A percentile compares a stretch with the other conserved stretches of the same genome.
Conservation (phyloP, 2,113 vertebrate genomes). For the Antechinus stuartii region DNA sequence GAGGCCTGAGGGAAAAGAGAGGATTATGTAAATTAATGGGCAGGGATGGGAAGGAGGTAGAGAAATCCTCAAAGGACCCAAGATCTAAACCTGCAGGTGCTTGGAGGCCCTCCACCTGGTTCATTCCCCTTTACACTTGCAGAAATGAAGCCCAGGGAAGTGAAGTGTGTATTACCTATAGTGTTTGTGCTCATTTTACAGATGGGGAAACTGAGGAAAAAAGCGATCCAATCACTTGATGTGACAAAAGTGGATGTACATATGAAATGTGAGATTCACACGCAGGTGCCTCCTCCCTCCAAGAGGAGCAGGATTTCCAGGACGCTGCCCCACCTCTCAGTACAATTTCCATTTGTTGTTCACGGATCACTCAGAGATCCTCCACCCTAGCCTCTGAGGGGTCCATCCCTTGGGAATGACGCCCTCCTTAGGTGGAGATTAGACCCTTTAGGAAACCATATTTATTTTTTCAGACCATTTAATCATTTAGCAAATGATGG, state of each 20-base stretch:
- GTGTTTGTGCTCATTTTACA: not conserved
- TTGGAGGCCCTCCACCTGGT: too few relatives aligned
- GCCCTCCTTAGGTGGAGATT: not conserved
- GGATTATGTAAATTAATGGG: not conserved
- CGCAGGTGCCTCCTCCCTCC: not conserved
- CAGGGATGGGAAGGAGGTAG: not conserved
- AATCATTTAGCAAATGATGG: constrained; percentile 4
- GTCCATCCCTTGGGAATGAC: not conserved
- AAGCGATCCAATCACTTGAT: not conserved
- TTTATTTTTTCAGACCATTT: constrained; percentile 10
- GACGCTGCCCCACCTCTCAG: not conserved
- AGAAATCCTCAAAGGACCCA: too few relatives aligned
- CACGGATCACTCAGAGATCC: not conserved
- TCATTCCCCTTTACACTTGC: not conserved
- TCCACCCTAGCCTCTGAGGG: not conserved
- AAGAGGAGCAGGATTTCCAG: not conserved
- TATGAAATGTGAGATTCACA: not conserved
- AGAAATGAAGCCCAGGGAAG: not conserved
- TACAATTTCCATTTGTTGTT: not conserved
- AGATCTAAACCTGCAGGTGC: not conserved
- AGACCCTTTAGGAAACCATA: not conserved
- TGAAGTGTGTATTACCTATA: not conserved
- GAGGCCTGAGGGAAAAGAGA: constrained; percentile 84
- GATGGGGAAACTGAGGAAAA: not conserved
- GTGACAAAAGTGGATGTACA: not conserved